phyloP scores from a whole-genome alignment of 2,797 vertebrate genomes.

The Neoniphon sammara region DNA sequence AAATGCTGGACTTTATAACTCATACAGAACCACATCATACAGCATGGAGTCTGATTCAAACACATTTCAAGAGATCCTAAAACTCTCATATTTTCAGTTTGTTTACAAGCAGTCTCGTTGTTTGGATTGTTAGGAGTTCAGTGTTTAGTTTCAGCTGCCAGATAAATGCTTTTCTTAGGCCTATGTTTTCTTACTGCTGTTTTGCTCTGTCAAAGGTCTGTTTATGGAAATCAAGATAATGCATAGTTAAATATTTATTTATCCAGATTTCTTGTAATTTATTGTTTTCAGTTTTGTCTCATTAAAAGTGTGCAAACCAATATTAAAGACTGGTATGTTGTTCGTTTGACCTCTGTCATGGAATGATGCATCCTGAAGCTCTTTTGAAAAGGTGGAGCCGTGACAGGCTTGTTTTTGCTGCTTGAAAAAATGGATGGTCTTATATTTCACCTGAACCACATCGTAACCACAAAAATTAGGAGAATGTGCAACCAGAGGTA shows the following conservation, averaged over 20 bases:
- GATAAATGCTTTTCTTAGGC: conserved; percentile 18
- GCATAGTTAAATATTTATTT: conserved; percentile 74
- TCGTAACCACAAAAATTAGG: no score
- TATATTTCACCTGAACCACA: no score
- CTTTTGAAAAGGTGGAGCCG: neutral
- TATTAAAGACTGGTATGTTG: neutral
- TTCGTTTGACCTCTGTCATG: neutral
- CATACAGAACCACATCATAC: conserved; percentile 10
- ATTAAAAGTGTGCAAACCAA: conserved; percentile 70
- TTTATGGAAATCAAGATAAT: conserved; percentile 53
- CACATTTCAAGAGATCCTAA: neutral
- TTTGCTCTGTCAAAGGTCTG: conserved; percentile 55
- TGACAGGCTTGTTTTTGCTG: no score
- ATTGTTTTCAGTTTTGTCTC: conserved; percentile 67
- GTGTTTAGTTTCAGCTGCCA: conserved; percentile 17
- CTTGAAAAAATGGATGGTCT: no score
- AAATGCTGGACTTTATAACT: conserved; percentile 26
- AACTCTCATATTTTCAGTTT: neutral
- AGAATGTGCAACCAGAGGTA: no score
- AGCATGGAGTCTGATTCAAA: conserved; percentile 4
- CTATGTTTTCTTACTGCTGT: conserved; percentile 57
- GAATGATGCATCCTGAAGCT: no score
- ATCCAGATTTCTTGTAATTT: conserved; percentile 77
- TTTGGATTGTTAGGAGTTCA: conserved; percentile 5
- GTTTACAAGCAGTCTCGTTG: conserved; percentile 23